A percentile compares a stretch with the other conserved stretches of the same genome.
phyloP scores from a whole-genome alignment of 2,797 vertebrate species.

The Coluber constrictor region DNA sequence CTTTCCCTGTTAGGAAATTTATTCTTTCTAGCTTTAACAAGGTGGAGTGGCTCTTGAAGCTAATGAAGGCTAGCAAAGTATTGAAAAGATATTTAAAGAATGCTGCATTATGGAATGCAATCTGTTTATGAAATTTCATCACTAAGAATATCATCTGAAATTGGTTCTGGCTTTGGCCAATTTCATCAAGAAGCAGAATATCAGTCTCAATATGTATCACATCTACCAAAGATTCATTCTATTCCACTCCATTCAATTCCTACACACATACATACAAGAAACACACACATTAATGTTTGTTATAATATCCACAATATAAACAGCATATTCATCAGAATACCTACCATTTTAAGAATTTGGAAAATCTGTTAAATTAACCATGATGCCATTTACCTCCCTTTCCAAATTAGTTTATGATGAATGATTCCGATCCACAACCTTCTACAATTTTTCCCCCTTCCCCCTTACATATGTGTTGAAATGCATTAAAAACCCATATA shows the following conservation, averaged over 20 bases:
- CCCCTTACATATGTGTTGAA: background rate
- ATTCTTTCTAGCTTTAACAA: background rate
- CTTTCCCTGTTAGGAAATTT: background rate
- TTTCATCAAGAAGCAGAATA: background rate
- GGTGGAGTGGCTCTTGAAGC: background rate
- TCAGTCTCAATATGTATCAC: background rate
- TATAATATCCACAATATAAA: background rate
- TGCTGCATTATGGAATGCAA: background rate
- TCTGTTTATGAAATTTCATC: background rate
- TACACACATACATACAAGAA: background rate
- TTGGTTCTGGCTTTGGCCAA: background rate
- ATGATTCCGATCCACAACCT: background rate
- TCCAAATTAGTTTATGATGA: background rate
- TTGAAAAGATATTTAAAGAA: background rate
- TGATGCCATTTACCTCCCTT: background rate
- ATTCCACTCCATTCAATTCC: background rate
- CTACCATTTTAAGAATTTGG: background rate
- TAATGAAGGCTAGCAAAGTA: background rate
- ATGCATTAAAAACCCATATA: background rate
- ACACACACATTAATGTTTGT: background rate
- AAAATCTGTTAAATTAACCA: background rate
- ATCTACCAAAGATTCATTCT: background rate
- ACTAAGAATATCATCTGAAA: background rate
- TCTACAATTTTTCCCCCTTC: background rate
- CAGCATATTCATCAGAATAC: background rate